Evolutionary conservation across 2,888 invertebrate species (phyloP).

Genomic region (Eristalinus aeneus): DNA sequence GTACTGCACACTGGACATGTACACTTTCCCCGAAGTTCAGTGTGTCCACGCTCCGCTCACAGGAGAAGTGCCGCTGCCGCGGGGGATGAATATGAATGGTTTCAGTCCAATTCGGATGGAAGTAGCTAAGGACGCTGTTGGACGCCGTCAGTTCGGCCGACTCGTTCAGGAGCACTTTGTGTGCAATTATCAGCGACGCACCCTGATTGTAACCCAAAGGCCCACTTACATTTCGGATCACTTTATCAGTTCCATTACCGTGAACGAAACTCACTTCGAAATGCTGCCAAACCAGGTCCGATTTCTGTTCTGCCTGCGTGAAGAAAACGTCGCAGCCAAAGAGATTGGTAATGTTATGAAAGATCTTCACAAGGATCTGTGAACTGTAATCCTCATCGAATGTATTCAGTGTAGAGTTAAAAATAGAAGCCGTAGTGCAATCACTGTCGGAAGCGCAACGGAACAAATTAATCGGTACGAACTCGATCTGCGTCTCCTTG

Average conservation of each 20-base stretch:
- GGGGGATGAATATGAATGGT: constrained; percentile 56
- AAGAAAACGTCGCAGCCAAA: constrained; percentile 59
- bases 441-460: constrained; percentile 9
- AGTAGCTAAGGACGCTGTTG: constrained; percentile 74
- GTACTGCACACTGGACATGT: constrained; percentile 75
- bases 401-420: not conserved
- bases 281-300: constrained; percentile 72
- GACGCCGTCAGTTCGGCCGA: constrained; percentile 63
- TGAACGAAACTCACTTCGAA: constrained; percentile 73
- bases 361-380: constrained; percentile 69
- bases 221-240: constrained; percentile 71
- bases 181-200: constrained; percentile 75
- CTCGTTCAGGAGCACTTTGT: constrained; percentile 72
- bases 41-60: constrained; percentile 45
- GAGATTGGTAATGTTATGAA: constrained; percentile 74
- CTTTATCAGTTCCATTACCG: constrained; percentile 58
- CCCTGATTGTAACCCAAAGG: constrained; percentile 77
- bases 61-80: constrained; percentile 55
- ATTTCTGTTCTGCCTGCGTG: not conserved
- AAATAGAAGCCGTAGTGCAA: constrained; percentile 15
- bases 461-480: constrained; percentile 33
- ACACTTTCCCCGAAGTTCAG: constrained; percentile 77
- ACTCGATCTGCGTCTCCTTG: constrained; percentile 2
- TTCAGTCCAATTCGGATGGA: constrained; percentile 66
- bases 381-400: constrained; percentile 52